Evolutionary conservation across 2,888 invertebrate species (phyloP).

Genomic region (Leuctra nigra): DNA sequence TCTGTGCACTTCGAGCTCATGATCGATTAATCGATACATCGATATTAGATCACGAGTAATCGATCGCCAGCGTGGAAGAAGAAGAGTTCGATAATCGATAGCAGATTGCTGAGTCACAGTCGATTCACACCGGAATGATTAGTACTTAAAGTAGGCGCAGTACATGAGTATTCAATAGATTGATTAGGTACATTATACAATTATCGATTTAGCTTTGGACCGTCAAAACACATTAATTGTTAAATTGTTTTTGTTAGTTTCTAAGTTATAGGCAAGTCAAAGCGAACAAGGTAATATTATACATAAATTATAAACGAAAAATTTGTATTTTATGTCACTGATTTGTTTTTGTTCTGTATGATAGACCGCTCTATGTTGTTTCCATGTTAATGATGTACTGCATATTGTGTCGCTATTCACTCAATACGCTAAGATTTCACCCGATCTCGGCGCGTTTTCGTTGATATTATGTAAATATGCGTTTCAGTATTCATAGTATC

Average conservation of each 20-base stretch:
- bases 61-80: no score
- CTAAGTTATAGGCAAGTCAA: slow-evolving; percentile 4
- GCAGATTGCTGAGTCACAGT: slow-evolving; percentile 15
- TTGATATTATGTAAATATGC: slow-evolving; percentile 19
- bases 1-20: slow-evolving; percentile 93
- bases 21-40: slow-evolving; percentile 62
- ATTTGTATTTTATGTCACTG: slow-evolving; percentile 5
- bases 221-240: slow-evolving; percentile 7
- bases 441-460: not conserved
- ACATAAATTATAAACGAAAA: not conserved
- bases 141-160: slow-evolving; percentile 22
- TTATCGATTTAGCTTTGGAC: slow-evolving; percentile 10
- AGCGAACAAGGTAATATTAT: not conserved
- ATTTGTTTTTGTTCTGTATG: not conserved
- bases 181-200: slow-evolving; percentile 5
- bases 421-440: slow-evolving; percentile 7
- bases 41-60: slow-evolving; percentile 14
- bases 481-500: slow-evolving; percentile 6
- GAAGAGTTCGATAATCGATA: no score
- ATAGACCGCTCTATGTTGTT: slow-evolving; percentile 10
- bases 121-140: slow-evolving; percentile 8
- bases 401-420: slow-evolving; percentile 12
- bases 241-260: not conserved
- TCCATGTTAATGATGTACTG: slow-evolving; percentile 15
- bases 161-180: slow-evolving; percentile 18